A percentile compares a stretch with the other conserved stretches of the same genome.
Evolutionary conservation across 1,140 invertebrate genomes (phyloP).

Genomic region (Drosophila triauraria): DNA sequence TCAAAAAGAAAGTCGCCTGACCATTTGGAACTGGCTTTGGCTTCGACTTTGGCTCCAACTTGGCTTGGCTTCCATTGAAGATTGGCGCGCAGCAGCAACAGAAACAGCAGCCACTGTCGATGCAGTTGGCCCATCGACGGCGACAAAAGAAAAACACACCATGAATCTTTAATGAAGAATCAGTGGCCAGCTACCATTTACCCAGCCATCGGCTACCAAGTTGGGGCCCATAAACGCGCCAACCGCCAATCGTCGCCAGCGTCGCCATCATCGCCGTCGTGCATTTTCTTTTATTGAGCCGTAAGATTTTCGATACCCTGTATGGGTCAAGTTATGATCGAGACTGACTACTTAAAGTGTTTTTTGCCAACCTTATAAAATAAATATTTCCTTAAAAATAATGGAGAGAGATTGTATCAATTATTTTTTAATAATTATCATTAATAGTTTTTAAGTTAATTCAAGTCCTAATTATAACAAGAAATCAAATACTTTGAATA

Average conservation of each 20-base stretch:
- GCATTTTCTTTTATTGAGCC: constrained; percentile 82
- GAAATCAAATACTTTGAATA: too few species aligned
- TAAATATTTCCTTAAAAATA: not conserved
- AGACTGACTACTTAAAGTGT: too few species aligned
- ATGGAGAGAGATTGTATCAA: too few species aligned
- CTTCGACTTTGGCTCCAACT: constrained; percentile 20
- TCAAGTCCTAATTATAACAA: too few species aligned
- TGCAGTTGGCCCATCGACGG: constrained; percentile 44
- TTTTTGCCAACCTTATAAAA: not conserved
- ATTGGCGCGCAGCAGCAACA: constrained; percentile 67
- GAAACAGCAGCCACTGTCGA: constrained; percentile 30
- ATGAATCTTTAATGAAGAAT: constrained; percentile 84
- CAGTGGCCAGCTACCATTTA: constrained; percentile 24
- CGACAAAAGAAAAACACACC: constrained; percentile 77
- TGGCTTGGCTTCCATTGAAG: constrained; percentile 53
- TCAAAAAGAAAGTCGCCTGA: constrained; percentile 76
- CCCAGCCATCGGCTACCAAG: constrained; percentile 34
- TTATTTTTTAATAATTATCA: too few species aligned
- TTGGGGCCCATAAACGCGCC: constrained; percentile 53
- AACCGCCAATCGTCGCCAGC: constrained; percentile 49
- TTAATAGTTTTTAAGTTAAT: too few species aligned
- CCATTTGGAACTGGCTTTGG: constrained; percentile 55
- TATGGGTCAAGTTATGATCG: not conserved
- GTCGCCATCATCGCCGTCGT: constrained; percentile 34
- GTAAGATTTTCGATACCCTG: constrained; percentile 53